Conservation (phyloP, 2,888 invertebrate species). For the Coleophora flavipennella region DNA sequence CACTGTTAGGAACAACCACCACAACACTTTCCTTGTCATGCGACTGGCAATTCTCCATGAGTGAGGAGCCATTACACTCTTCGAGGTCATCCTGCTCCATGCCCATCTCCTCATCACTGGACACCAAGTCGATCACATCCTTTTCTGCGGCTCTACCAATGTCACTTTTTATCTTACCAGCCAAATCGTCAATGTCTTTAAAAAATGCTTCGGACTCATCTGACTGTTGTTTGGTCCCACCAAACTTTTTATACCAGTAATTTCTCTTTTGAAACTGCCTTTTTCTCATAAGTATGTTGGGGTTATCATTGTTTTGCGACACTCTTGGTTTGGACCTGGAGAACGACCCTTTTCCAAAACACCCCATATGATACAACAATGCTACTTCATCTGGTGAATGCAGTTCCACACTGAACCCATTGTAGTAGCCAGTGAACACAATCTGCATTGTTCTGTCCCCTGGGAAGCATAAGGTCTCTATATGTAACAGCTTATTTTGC, state of each 20-base stretch:
- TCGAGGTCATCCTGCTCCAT: no score
- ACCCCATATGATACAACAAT: slow-evolving; percentile 78
- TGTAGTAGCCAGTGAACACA: slow-evolving; percentile 75
- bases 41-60: slow-evolving; percentile 18
- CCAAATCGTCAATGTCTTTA: slow-evolving; percentile 40
- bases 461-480: slow-evolving; percentile 20
- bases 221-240: slow-evolving; percentile 21
- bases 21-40: slow-evolving; percentile 52
- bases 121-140: slow-evolving; percentile 61
- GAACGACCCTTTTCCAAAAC: slow-evolving; percentile 81
- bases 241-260: slow-evolving; percentile 65
- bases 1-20: slow-evolving; percentile 77
- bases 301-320: slow-evolving; percentile 41
- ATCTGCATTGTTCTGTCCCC: slow-evolving; percentile 53
- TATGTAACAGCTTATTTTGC: slow-evolving; percentile 27
- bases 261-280: slow-evolving; percentile 75
- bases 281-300: slow-evolving; percentile 64
- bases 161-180: slow-evolving; percentile 38
- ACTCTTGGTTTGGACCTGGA: slow-evolving; percentile 71
- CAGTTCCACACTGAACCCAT: slow-evolving; percentile 78
- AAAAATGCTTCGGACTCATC: slow-evolving; percentile 33
- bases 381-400: slow-evolving; percentile 72
- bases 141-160: slow-evolving; percentile 28
- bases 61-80: no score
- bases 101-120: slow-evolving; percentile 48